Evolutionary conservation across 92 coral and sea anemone genomes (phyloP).

Genomic region (Anthopleura xanthogrammica): DNA sequence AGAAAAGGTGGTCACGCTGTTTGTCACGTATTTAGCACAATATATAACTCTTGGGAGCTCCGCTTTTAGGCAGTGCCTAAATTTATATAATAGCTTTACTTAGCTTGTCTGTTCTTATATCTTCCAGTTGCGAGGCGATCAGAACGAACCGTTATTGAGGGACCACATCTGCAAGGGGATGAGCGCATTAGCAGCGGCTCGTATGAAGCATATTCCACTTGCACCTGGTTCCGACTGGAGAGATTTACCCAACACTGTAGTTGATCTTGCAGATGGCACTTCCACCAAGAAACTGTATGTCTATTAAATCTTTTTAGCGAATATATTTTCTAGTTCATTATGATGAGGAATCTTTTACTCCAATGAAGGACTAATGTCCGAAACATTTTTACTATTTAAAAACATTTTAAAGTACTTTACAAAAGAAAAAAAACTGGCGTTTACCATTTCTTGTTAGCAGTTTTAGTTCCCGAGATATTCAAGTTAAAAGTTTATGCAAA

Average conservation of each 20-base stretch:
- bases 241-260: constrained; percentile 81
- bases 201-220: constrained; percentile 89
- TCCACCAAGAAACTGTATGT: constrained; percentile 79
- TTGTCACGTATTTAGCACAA: too few relatives aligned
- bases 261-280: constrained; percentile 72
- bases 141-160: constrained; percentile 79
- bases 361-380: not conserved
- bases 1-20: too few relatives aligned
- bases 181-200: constrained; percentile 87
- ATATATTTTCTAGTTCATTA: not conserved
- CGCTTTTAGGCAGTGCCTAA: too few relatives aligned
- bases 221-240: constrained; percentile 99
- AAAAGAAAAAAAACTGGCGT: too few relatives aligned
- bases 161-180: constrained; percentile 97
- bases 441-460: too few relatives aligned
- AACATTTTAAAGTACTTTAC: too few relatives aligned
- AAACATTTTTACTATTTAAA: too few relatives aligned
- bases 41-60: too few relatives aligned
- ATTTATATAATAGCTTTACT: not conserved
- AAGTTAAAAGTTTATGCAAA: too few relatives aligned
- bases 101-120: not conserved
- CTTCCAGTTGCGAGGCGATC: constrained; percentile 82
- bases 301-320: not conserved
- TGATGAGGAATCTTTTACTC: not conserved
- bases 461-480: too few relatives aligned